Evolutionary conservation across 2,888 invertebrate species (phyloP).

Genomic region (Mamestra brassicae): DNA sequence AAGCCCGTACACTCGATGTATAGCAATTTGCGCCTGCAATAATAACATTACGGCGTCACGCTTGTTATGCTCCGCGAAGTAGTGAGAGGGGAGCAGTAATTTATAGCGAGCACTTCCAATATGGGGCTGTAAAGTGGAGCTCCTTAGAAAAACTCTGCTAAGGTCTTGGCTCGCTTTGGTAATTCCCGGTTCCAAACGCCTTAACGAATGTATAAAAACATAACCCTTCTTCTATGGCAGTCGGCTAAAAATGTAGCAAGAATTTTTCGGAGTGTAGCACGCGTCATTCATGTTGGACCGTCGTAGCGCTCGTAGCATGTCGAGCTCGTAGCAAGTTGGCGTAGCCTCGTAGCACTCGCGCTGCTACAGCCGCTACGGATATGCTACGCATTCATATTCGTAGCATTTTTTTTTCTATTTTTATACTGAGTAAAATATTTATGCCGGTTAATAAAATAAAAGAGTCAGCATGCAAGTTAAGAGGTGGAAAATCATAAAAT

Average conservation of each 20-base stretch:
- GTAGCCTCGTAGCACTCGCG: conserved; percentile 34
- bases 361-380: conserved; percentile 16
- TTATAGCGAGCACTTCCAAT: conserved; percentile 37
- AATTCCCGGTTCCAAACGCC: not conserved
- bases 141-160: conserved; percentile 6
- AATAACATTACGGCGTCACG: conserved; percentile 32
- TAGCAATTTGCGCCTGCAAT: conserved; percentile 11
- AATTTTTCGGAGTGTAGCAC: conserved; percentile 30
- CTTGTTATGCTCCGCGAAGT: conserved; percentile 3
- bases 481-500: not conserved
- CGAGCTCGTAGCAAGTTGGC: conserved; percentile 22
- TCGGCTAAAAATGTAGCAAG: not conserved
- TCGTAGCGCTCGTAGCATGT: conserved; percentile 23
- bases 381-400: conserved; percentile 31
- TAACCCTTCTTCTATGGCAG: not conserved
- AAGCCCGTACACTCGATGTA: not conserved
- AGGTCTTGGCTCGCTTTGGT: not conserved
- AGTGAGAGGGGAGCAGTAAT: conserved; percentile 31
- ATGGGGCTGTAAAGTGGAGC: conserved; percentile 14
- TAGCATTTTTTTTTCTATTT: conserved; percentile 3
- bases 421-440: not conserved
- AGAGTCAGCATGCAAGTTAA: not conserved
- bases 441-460: not conserved
- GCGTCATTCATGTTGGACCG: not conserved
- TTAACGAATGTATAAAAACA: not conserved